Percentiles rank a stretch among this genome's conserved stretches.
These are phyloP conservation scores for Drosophila lutescens DNA, from an alignment of 2,888 invertebrate species.

Conservation along the genomic window DNA sequence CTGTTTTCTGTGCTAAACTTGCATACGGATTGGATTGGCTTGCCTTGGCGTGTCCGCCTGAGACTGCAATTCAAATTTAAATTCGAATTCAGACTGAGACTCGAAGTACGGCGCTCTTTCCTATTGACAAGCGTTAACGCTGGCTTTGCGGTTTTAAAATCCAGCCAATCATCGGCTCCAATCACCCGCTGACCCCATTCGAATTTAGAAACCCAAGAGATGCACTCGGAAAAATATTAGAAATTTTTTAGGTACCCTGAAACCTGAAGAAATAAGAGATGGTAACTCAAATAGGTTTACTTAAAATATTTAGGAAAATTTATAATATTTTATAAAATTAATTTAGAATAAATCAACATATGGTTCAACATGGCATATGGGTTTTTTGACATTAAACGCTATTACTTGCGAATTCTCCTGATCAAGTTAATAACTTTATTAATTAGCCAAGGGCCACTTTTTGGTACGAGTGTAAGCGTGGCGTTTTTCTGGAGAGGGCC, in stretches of 20 bases:
- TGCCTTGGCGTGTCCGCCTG: conserved; percentile 47
- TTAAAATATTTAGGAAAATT: too few relatives aligned
- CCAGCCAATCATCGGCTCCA: conserved; percentile 39
- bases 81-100: conserved; percentile 22
- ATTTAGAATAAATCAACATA: too few relatives aligned
- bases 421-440: not conserved
- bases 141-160: conserved; percentile 41
- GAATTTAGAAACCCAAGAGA: conserved; percentile 15
- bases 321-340: too few relatives aligned
- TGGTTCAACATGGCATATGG: too few relatives aligned
- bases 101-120: conserved; percentile 13
- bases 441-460: not conserved
- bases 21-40: conserved; percentile 40
- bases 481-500: conserved; percentile 30
- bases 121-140: conserved; percentile 34
- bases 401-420: not conserved
- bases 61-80: conserved; percentile 36
- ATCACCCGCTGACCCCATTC: conserved; percentile 42
- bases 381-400: too few relatives aligned
- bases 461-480: conserved; percentile 7
- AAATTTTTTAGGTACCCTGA: not conserved
- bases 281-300: too few relatives aligned
- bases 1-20: conserved; percentile 19
- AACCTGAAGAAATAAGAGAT: too few relatives aligned
- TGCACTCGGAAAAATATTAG: conserved; percentile 19